These are phyloP conservation scores for Neopipo cinnamomea DNA, from an alignment of 2,113 vertebrate species.

Conservation along the genomic window DNA sequence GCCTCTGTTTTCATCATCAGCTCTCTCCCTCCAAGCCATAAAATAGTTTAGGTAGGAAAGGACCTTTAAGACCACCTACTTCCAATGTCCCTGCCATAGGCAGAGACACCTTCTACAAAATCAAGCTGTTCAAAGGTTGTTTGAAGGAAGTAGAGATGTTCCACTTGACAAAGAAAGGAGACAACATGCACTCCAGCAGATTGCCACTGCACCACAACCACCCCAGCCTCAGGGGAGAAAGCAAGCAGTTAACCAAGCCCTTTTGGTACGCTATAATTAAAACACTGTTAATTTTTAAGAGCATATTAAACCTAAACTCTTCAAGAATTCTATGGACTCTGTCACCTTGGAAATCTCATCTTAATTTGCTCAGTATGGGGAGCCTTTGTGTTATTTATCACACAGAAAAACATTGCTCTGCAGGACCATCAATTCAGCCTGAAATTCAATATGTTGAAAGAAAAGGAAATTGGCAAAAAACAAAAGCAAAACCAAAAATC, in stretches of 20 bases:
- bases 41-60: background rate
- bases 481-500: background rate
- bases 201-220: background rate
- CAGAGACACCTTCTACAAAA: background rate
- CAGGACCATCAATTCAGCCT: background rate
- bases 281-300: background rate
- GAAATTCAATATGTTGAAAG: background rate
- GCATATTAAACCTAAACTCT: background rate
- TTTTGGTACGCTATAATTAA: background rate
- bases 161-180: background rate
- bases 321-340: background rate
- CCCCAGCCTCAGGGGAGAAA: background rate
- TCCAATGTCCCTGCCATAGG: accelerated
- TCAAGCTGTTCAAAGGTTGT: background rate
- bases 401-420: background rate
- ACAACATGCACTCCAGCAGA: background rate
- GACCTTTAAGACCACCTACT: background rate
- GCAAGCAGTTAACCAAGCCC: background rate
- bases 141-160: background rate
- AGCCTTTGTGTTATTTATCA: background rate
- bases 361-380: background rate
- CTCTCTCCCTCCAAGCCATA: background rate
- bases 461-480: constrained; percentile 3
- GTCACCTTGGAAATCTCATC: background rate
- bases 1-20: background rate